Conservation (phyloP, 2,797 vertebrate species). For the Fistularia commersonii region DNA sequence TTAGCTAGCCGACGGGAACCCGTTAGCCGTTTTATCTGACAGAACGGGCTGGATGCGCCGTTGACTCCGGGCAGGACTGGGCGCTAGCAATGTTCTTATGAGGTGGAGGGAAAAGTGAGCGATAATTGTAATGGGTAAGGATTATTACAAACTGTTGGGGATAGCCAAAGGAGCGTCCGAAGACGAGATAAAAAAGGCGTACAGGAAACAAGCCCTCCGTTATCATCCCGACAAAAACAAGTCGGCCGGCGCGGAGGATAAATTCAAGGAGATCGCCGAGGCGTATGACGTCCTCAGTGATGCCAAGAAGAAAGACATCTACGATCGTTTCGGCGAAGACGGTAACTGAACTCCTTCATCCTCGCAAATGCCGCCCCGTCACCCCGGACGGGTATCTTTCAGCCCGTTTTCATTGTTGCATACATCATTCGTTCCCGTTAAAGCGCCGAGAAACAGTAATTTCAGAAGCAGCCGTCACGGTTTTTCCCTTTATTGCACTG, state of each 20-base stretch:
- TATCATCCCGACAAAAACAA: slow-evolving; percentile 98
- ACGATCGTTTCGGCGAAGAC: slow-evolving; percentile 95
- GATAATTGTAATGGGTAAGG: slow-evolving; percentile 86
- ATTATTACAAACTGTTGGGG: slow-evolving; percentile 94
- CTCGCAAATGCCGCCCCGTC: too few relatives aligned
- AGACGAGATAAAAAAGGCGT: slow-evolving; percentile 97
- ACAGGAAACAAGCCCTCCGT: slow-evolving; percentile 93
- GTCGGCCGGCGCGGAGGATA: slow-evolving; percentile 90
- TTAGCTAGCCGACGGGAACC: slow-evolving; percentile 18
- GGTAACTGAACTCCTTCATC: slow-evolving; percentile 66
- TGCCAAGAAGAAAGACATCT: slow-evolving; percentile 92
- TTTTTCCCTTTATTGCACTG: too few relatives aligned
- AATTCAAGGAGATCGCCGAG: slow-evolving; percentile 97
- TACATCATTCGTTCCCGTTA: not conserved
- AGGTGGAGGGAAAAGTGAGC: slow-evolving; percentile 14
- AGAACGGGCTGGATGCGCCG: not conserved
- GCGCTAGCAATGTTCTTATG: slow-evolving; percentile 24
- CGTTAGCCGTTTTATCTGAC: not conserved
- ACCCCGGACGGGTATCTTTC: too few relatives aligned
- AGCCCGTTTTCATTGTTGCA: not conserved
- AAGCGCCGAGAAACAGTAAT: too few relatives aligned
- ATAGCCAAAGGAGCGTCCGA: slow-evolving; percentile 91
- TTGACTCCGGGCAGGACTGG: not conserved
- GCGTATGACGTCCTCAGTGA: slow-evolving; percentile 98
- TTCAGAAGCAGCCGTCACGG: too few relatives aligned